phyloP scores from a whole-genome alignment of 2,888 invertebrate species.

The Ophioninae sp. region DNA sequence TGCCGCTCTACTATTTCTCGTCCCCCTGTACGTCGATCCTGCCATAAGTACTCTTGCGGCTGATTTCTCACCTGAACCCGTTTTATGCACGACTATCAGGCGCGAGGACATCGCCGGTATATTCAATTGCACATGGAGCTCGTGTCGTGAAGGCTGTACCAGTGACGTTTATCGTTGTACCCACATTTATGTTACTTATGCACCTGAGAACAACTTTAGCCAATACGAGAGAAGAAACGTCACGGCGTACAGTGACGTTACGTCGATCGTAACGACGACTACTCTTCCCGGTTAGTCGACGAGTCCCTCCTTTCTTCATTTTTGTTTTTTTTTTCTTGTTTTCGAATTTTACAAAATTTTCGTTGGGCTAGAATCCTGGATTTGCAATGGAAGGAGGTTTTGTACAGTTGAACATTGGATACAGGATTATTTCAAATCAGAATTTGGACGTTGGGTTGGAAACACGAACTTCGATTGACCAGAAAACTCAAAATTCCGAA shows the following conservation, averaged over 20 bases:
- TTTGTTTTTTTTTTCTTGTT: not conserved
- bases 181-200: conserved; percentile 86
- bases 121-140: conserved; percentile 91
- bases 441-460: too few relatives aligned
- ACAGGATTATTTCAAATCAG: too few relatives aligned
- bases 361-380: too few relatives aligned
- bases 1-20: conserved; percentile 87
- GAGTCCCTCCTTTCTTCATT: not conserved
- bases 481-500: too few relatives aligned
- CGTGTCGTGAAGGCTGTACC: conserved; percentile 91
- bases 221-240: conserved; percentile 61
- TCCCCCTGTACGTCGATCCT: conserved; percentile 88
- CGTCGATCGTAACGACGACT: conserved; percentile 55
- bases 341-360: not conserved
- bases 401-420: not conserved
- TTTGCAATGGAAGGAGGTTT: not conserved
- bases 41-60: conserved; percentile 87
- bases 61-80: conserved; percentile 89
- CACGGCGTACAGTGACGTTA: conserved; percentile 51
- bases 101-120: conserved; percentile 88
- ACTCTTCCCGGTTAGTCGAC: conserved; percentile 71
- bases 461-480: too few relatives aligned
- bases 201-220: conserved; percentile 75
- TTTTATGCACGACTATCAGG: conserved; percentile 87
- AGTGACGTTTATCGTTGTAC: conserved; percentile 89